Conservation (phyloP, 2,113 vertebrate species). For the Notiomystis cincta region DNA sequence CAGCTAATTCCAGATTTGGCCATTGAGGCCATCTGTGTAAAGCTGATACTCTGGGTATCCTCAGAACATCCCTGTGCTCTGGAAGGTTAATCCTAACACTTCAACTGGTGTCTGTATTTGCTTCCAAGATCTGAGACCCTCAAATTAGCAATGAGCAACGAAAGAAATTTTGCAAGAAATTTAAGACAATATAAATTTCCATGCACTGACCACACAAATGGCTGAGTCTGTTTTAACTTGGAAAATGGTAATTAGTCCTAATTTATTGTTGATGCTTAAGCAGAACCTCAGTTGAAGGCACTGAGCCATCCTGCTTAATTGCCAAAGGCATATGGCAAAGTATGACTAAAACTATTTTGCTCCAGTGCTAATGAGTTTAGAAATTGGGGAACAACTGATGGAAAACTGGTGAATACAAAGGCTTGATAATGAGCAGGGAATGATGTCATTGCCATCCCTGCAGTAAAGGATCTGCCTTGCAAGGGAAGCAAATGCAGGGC, state of each 20-base stretch:
- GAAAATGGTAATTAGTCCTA: not conserved
- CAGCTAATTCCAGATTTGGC: not conserved
- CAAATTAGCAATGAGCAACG: not conserved
- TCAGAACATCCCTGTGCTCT: not conserved
- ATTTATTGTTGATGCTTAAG: not conserved
- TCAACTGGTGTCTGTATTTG: not conserved
- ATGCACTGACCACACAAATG: not conserved
- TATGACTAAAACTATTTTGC: conserved; percentile 4
- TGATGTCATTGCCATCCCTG: not conserved
- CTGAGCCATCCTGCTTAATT: not conserved
- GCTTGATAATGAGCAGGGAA: not conserved
- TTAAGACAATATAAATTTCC: not conserved
- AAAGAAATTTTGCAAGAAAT: not conserved
- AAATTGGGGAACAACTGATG: not conserved
- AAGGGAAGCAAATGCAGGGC: not conserved
- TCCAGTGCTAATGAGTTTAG: not conserved
- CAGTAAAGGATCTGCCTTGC: not conserved
- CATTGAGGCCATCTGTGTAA: not conserved
- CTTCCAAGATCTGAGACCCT: not conserved
- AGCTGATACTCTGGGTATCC: not conserved
- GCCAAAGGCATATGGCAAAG: conserved; percentile 13
- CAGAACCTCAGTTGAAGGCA: not conserved
- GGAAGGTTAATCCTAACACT: not conserved
- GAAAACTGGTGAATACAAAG: not conserved
- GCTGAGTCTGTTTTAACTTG: not conserved